Base-by-base conservation (phyloP, 1,140 invertebrate genomes). In the Eulimnadia texana region DNA sequence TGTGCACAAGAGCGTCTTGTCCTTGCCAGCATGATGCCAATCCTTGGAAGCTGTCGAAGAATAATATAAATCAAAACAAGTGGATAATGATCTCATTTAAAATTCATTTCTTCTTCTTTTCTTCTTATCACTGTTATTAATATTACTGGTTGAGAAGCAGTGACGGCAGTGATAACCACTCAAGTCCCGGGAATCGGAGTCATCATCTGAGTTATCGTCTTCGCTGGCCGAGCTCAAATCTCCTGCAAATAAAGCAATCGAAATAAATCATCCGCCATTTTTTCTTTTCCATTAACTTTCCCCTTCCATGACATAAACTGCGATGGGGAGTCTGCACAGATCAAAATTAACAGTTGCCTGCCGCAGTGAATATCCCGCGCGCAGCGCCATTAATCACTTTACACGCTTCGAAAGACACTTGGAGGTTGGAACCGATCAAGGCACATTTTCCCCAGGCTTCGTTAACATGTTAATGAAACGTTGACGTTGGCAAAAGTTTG, bases 161-260 rank as follows among this genome's bases (percentile, higher is more conserved):
- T 80, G 77, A 62, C 76, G 71, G 65, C 79, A 82, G 50, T 72
- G 68, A 68, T 78, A 76, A 28, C 71, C 71, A 64, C 67, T 74
- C 62, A 79, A 79, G 66, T 88, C 84, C 65, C 86, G 78, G 61
- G 89, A 91, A 76, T 92, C 92, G 71, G 86, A 94, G 74, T 93
- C 93, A 73, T 93, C 92, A 71, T 93, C 90, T 63, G 88, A 93
- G 72, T 85, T 84, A 68, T 96, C 93, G 77, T 93, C 90, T 74
- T 95, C 92, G 67, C 88, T 94, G 57, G 90, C 89, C 57, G 90
- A 94, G 77, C 90, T 94, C 67, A 86, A 72, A 67, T 80, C 80
- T 66, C 75, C 77, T 77, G 66, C 1, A 62, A 64, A 22, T 56
- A 64, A 64, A 62, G 1, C 33, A 51, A 27, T 33, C 3, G 16